Base-by-base conservation (phyloP, 2,888 invertebrate species). In the Athripsodes cinereus region DNA sequence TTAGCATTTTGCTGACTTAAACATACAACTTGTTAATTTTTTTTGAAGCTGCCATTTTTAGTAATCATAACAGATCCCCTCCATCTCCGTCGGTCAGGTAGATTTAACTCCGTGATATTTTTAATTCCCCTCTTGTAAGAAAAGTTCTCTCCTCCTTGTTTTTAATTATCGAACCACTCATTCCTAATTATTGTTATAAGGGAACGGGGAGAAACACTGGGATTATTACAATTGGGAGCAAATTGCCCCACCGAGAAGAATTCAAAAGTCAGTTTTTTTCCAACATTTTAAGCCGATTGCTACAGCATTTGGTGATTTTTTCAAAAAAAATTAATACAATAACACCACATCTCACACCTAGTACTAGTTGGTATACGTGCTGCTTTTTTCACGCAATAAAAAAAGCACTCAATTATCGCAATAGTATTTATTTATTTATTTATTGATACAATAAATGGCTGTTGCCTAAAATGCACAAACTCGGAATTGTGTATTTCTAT, bases 151-250 rank as follows among this genome's bases (percentile, higher is more conserved):
- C 52, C 58, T 77, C 74, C 78, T 78, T 79, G 79, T 79, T 79
- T 79, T 79, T 79, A 79, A 79, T 79, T 79, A 79, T 78, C 76
- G 79, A 78, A 78, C 78, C 79, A 79, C 79, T 79, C 79, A 79
- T 79, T 78, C 73, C 79, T 79, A 79, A 79, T 79, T 79, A 79
- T 79, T 78, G 77, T 79, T 79, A 79, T 78, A 78, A 79, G 78
- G 74, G 74, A 69, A 76, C 75, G 77, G 53, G 59, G 31, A 58
- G 59, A 61, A 61, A 58, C 59, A 60, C 59, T 51, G 57, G 63
- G 63, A 63, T 63, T 61, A 61, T 60, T 61, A 48, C 58, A 58
- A 63, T 61, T 60, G 63, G 55, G 59, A 59, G 61, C 61, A 61
- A 63, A 63, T 63, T 61, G 63, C 59, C 61, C 59, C 53, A 53